Percentiles rank a stretch among this genome's conserved stretches.
Evolutionary conservation across 2,888 invertebrate genomes (phyloP).

Genomic region (Bellardia bayeri): DNA sequence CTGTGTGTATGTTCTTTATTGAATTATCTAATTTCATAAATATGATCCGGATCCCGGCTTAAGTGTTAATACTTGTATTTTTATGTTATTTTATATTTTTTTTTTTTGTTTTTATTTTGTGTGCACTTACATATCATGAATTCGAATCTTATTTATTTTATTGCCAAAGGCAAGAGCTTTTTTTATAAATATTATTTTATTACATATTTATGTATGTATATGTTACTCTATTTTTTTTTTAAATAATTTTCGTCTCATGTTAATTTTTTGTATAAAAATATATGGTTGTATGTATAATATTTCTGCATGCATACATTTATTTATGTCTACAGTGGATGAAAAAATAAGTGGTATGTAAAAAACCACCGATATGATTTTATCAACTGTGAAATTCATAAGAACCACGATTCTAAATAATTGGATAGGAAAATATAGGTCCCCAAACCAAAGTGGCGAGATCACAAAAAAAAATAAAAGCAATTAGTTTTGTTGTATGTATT

Average conservation of each 20-base stretch:
- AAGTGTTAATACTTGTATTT: conserved; percentile 24
- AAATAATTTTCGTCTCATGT: conserved; percentile 51
- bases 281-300: neutral
- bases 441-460: no score
- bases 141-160: conserved; percentile 66
- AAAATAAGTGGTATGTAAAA: neutral
- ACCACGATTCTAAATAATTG: no score
- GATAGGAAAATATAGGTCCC: no score
- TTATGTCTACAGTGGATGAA: neutral
- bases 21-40: conserved; percentile 51
- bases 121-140: conserved; percentile 50
- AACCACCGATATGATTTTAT: no score
- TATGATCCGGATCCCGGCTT: neutral
- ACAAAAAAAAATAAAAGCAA: no score
- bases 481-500: no score
- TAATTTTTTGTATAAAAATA: conserved; percentile 36
- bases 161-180: conserved; percentile 47
- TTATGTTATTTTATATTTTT: conserved; percentile 1
- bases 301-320: neutral
- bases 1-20: neutral
- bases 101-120: conserved; percentile 44
- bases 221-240: conserved; percentile 11
- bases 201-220: conserved; percentile 10
- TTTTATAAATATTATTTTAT: conserved; percentile 52
- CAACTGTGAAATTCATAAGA: no score